phyloP scores from a whole-genome alignment of 2,888 invertebrate species.

The Parelbella ahira region DNA sequence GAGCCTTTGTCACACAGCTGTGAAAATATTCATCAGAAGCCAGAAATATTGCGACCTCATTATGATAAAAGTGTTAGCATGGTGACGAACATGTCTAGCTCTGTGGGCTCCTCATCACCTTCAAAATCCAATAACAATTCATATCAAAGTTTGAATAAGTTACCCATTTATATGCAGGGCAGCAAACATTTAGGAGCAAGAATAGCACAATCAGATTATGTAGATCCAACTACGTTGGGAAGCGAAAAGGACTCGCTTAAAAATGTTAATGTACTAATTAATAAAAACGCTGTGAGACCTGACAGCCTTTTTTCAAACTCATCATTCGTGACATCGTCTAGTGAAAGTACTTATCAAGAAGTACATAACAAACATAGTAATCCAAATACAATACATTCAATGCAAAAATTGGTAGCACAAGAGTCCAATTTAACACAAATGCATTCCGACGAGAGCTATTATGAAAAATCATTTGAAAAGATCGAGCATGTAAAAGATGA shows the following conservation, averaged over 20 bases:
- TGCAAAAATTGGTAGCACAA: constrained; percentile 24
- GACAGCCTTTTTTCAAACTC: constrained; percentile 81
- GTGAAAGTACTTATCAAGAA: constrained; percentile 73
- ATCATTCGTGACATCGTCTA: constrained; percentile 77
- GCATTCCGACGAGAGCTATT: constrained; percentile 84
- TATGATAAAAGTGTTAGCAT: constrained; percentile 65
- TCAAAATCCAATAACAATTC: constrained; percentile 63
- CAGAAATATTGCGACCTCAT: constrained; percentile 41
- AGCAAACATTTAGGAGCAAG: constrained; percentile 92
- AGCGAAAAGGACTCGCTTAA: constrained; percentile 63
- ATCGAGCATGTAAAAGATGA: constrained; percentile 86
- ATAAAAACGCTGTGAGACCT: constrained; percentile 77
- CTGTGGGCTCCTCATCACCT: constrained; percentile 47
- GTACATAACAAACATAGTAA: constrained; percentile 37
- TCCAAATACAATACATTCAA: constrained; percentile 1
- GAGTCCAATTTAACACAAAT: constrained; percentile 32
- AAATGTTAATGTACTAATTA: constrained; percentile 83
- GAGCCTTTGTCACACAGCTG: constrained; percentile 66
- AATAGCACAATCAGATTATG: constrained; percentile 93
- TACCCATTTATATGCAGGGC: constrained; percentile 86
- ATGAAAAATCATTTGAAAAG: constrained; percentile 87
- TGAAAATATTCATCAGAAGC: constrained; percentile 56
- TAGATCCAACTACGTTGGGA: constrained; percentile 87
- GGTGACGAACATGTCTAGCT: constrained; percentile 52
- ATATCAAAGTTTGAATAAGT: constrained; percentile 65